These are phyloP conservation scores for Enteromius argenteus DNA, from an alignment of 2,797 vertebrate species.

Conservation along the genomic window DNA sequence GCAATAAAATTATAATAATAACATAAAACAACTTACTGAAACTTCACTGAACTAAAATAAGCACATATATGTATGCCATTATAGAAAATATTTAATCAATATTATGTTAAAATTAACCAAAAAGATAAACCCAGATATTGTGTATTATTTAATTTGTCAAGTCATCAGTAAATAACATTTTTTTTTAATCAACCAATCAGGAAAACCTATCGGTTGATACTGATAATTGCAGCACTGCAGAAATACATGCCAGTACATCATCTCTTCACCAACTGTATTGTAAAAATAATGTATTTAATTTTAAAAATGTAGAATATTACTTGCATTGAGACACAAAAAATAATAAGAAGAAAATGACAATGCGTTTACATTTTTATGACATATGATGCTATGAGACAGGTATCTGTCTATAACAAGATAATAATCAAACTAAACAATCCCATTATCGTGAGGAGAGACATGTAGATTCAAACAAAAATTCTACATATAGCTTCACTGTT, in stretches of 20 bases:
- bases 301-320: neutral
- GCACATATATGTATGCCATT: neutral
- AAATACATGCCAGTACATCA: neutral
- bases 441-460: neutral
- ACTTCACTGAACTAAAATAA: neutral
- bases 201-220: neutral
- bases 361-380: neutral
- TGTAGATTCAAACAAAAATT: neutral
- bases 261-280: neutral
- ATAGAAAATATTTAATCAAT: neutral
- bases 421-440: neutral
- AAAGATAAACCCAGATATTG: neutral
- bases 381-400: neutral
- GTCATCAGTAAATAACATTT: neutral
- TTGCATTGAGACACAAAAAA: neutral
- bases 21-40: neutral
- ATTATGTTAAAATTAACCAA: neutral
- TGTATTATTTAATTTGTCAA: neutral
- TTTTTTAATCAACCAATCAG: neutral
- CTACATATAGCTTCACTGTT: neutral
- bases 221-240: neutral
- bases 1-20: neutral
- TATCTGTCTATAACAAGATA: neutral
- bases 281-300: neutral
- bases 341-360: neutral